These are phyloP conservation scores for Alosa alosa DNA, from an alignment of 2,113 vertebrate genomes.

Conservation along the genomic window DNA sequence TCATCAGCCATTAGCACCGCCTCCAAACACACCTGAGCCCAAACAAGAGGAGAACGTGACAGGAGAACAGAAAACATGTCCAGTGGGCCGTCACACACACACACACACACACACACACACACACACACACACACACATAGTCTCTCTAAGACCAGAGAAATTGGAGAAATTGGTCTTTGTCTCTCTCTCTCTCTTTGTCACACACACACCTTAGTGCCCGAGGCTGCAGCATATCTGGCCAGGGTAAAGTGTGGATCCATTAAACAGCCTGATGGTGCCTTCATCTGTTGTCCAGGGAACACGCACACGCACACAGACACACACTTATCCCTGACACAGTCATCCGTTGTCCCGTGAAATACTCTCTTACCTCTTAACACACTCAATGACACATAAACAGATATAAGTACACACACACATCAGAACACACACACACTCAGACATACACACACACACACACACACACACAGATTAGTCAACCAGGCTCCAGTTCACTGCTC, in stretches of 20 bases:
- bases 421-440: too few species aligned
- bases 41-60: too few species aligned
- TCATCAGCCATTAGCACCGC: too few species aligned
- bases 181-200: background rate
- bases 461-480: slow-evolving; percentile 44
- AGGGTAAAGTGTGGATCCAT: background rate
- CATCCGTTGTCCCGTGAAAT: background rate
- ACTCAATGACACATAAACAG: too few species aligned
- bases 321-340: background rate
- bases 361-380: background rate
- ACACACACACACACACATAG: background rate
- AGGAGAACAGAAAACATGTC: too few species aligned
- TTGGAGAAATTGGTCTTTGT: too few species aligned
- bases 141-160: too few species aligned
- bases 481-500: slow-evolving; percentile 49
- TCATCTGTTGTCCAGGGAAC: background rate
- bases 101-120: background rate
- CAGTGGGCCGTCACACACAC: background rate
- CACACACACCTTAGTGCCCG: background rate
- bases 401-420: too few species aligned
- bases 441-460: background rate
- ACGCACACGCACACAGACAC: background rate
- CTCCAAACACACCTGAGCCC: too few species aligned
- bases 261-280: background rate
- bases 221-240: background rate